Base-by-base conservation (phyloP, 2,797 vertebrate genomes). In the Thaleichthys pacificus region DNA sequence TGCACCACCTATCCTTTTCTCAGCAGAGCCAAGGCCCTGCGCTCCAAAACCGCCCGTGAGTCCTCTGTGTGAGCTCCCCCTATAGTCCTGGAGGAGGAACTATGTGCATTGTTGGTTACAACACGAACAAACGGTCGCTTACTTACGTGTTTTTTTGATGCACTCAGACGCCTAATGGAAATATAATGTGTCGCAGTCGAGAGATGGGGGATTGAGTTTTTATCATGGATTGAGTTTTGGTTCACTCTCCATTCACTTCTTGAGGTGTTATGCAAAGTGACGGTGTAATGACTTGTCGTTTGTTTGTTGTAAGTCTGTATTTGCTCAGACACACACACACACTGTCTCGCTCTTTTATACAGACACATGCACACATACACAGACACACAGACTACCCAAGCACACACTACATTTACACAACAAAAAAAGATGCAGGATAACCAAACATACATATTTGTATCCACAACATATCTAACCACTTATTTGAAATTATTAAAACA, bases 1-100 rank as follows among this genome's bases (percentile, higher is more conserved):
- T 95, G 93, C 28, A 94, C 94, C 69, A 91, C 92, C 70, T 94
- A 93, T 30, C 94, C 93, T 0, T 94, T 95, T 83, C 83, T 95
- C 74, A 93, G 88, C 84, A 89, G 89, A 71, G 89, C 91, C 47
- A 93, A 94, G 79, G 87, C 90, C 1, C 92, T 89, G 68, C 90
- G 90, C 58, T 92, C 94, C 73, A 96, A 96, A 84, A 93, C 92
- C 5, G 88, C 91, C 77, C 91, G 90, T 9, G 90, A 93, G 83
- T 91, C 93, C 12, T 93, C 93, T 0, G 88, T 94, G 75, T 95
- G 89, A 21, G 28, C 3, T 57, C 19, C 22, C 5, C 6, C 67
- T 54, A 9, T 32, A 35, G 56, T 17, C 30, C 61, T 2, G 60
- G 69, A 69, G 38, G 72, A 72, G 51, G 30, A 56, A 3, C 19